phyloP scores from a whole-genome alignment of 2,797 vertebrate species.

The Brachyrhaphis roseni region DNA sequence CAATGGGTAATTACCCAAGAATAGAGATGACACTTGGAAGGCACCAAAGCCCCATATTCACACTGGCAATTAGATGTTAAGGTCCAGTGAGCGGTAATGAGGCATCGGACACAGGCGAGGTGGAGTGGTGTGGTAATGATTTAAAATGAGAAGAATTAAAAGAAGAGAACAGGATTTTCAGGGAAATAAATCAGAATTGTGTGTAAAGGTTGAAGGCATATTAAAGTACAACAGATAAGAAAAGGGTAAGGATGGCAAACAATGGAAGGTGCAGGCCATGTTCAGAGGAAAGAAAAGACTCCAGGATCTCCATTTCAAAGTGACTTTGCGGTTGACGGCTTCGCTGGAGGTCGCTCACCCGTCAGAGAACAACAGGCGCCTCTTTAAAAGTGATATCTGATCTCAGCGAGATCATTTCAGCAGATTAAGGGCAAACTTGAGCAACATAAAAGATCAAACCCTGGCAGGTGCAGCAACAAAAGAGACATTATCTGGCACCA shows the following conservation, averaged over 20 bases:
- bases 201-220: background rate
- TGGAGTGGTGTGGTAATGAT: constrained; percentile 15
- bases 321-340: constrained; percentile 54
- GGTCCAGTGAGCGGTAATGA: constrained; percentile 60
- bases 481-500: constrained; percentile 42
- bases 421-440: constrained; percentile 59
- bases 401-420: constrained; percentile 64
- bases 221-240: constrained; percentile 26
- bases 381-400: constrained; percentile 57
- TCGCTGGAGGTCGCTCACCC: constrained; percentile 61
- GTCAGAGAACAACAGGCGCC: constrained; percentile 52
- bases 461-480: constrained; percentile 36
- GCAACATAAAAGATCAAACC: constrained; percentile 57
- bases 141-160: constrained; percentile 44
- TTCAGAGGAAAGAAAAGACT: constrained; percentile 25
- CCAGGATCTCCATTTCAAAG: constrained; percentile 57
- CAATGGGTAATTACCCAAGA: constrained; percentile 61
- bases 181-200: constrained; percentile 38
- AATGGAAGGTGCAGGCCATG: constrained; percentile 7
- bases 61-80: constrained; percentile 60
- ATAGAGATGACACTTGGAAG: constrained; percentile 39
- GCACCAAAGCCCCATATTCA: constrained; percentile 50
- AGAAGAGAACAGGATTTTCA: constrained; percentile 19
- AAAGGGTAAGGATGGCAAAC: constrained; percentile 1
- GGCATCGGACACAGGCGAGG: constrained; percentile 30